Base-by-base conservation (phyloP, 2,888 invertebrate genomes). In the Tyria jacobaeae region DNA sequence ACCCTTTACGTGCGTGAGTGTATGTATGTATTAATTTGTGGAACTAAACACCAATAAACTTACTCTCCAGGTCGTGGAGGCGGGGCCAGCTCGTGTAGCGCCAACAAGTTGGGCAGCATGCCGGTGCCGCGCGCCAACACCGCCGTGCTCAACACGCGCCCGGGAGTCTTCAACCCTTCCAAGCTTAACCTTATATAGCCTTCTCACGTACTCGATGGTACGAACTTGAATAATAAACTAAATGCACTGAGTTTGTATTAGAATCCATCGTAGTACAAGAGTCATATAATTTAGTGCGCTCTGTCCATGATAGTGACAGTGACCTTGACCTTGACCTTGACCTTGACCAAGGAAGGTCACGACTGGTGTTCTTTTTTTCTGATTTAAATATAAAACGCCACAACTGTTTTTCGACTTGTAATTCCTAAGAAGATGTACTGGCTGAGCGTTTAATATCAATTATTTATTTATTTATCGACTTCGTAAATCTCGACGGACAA, bases 81-180 rank as follows among this genome's bases (percentile, higher is more conserved):
- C 17, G 44, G 31, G 3, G 44, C 55, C 21, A 34, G 27, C 0
- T 34, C 14, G 3, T 17, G 17, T 3, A 75, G 75, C 15, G 34
- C 77, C 53, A 73, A 37, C 62, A 80, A 76, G 37, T 73, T 91
- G 41, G 92, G 92, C 75, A 89, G 86, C 63, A 92, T 92, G 92
- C 92, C 92, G 27, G 68, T 90, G 0, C 92, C 92, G 1, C 83
- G 87, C 57, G 62, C 78, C 17, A 77, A 72, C 73, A 65, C 67
- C 5, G 77, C 73, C 4, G 79, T 71, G 0, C 66, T 82, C 57
- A 85, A 83, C 83, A 83, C 89, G 0, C 70, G 92, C 0, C 92
- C 92, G 6, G 92, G 90, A 0, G 89, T 90, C 34, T 86, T 85
- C 79, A 87, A 84, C 37, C 70, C 84, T 0, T 83, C 85, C 37